Evolutionary conservation across 2,888 invertebrate species (phyloP).

Genomic region (Clitarchus hookeri): DNA sequence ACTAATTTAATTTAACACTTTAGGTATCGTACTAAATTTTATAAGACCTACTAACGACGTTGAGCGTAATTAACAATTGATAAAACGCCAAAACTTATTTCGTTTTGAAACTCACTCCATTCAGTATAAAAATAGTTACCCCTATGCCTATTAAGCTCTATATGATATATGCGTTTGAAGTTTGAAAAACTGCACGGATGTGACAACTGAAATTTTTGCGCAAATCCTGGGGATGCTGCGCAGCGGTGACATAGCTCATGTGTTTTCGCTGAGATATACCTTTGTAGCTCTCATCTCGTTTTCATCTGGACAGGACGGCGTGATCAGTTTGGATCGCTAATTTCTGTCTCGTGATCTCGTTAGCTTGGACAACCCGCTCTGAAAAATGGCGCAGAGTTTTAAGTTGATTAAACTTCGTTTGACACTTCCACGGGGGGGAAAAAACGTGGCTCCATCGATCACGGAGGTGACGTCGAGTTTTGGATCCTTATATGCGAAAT

Average conservation of each 20-base stretch:
- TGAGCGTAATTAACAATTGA: too few relatives aligned
- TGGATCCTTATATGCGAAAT: not conserved
- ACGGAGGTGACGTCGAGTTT: not conserved
- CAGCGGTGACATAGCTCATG: not conserved
- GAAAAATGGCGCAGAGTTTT: not conserved
- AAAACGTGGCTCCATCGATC: not conserved
- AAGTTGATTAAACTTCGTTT: constrained; percentile 14
- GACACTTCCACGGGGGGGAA: not conserved
- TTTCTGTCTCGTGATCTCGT: not conserved
- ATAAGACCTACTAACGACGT: too few relatives aligned
- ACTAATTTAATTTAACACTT: too few relatives aligned
- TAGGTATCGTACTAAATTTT: too few relatives aligned
- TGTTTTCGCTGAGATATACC: not conserved
- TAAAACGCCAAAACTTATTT: too few relatives aligned
- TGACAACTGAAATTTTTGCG: too few relatives aligned
- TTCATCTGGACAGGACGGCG: not conserved
- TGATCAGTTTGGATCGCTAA: not conserved
- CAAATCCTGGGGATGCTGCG: not conserved
- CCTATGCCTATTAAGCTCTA: too few relatives aligned
- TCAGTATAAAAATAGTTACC: too few relatives aligned
- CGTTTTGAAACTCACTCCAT: too few relatives aligned
- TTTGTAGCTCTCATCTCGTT: not conserved
- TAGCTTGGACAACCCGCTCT: not conserved
- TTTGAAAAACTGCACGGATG: too few relatives aligned
- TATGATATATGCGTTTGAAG: too few relatives aligned